Percentiles rank a stretch among this genome's conserved stretches.
Evolutionary conservation across 2,113 vertebrate species (phyloP).

Genomic region (Peromyscus californicus): DNA sequence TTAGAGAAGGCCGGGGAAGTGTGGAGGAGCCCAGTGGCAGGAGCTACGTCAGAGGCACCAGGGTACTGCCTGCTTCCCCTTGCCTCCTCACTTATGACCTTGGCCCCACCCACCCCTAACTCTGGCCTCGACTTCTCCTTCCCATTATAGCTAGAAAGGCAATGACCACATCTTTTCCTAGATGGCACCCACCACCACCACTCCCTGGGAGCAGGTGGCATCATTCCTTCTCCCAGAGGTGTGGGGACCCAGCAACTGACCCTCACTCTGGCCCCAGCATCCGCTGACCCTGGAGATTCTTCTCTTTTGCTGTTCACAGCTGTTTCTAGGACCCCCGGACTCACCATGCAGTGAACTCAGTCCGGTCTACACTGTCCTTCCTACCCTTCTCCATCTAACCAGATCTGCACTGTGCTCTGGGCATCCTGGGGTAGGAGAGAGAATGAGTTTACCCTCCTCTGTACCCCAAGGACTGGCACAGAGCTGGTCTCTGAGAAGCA

Average conservation of each 20-base stretch:
- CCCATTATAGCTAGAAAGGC: not conserved
- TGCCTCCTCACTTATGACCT: conserved; percentile 41
- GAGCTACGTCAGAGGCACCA: not conserved
- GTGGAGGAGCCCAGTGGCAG: not conserved
- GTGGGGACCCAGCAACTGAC: not conserved
- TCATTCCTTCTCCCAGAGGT: not conserved
- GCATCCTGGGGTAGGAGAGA: not conserved
- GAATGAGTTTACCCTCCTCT: not conserved
- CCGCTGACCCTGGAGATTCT: accelerated
- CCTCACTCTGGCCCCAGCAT: not conserved
- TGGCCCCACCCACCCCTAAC: not conserved
- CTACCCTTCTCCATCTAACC: not conserved
- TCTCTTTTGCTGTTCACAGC: not conserved
- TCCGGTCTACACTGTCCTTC: not conserved
- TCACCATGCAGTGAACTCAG: not conserved
- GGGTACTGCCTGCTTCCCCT: not conserved
- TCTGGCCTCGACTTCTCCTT: conserved; percentile 64
- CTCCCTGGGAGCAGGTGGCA: accelerated
- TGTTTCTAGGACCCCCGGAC: not conserved
- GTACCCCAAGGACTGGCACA: accelerated
- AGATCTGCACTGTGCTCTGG: not conserved
- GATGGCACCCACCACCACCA: not conserved
- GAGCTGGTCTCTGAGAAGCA: not conserved
- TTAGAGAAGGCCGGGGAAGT: not conserved
- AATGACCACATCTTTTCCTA: not conserved